phyloP scores from a whole-genome alignment of 2,113 vertebrate species.

The Bujurquina vittata region DNA sequence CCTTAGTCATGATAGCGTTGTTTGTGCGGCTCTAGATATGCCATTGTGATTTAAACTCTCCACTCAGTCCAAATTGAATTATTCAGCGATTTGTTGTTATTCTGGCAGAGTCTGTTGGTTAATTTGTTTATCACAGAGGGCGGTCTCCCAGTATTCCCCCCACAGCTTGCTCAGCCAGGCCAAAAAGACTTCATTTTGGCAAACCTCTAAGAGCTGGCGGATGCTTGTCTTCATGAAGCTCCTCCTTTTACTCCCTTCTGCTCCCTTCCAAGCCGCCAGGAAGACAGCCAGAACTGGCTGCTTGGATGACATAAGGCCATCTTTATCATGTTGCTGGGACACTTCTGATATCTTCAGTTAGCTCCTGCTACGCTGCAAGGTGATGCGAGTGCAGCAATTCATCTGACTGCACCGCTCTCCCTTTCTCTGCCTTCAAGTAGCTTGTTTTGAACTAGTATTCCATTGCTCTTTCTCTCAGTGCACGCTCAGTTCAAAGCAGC shows the following conservation, averaged over 20 bases:
- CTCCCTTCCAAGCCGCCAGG: slow-evolving; percentile 15
- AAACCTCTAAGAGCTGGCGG: slow-evolving; percentile 38
- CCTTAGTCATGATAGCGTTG: background rate
- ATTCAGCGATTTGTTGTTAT: slow-evolving; percentile 55
- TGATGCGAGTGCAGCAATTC: background rate
- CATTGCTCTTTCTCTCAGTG: background rate
- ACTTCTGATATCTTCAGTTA: slow-evolving; percentile 10
- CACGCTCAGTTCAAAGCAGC: background rate
- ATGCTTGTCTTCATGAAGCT: slow-evolving; percentile 20
- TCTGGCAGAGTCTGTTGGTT: slow-evolving; percentile 56
- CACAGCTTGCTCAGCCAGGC: slow-evolving; percentile 23
- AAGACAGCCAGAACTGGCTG: slow-evolving; percentile 34
- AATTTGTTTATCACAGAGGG: slow-evolving; percentile 70
- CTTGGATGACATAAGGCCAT: slow-evolving; percentile 34
- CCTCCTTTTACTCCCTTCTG: slow-evolving; percentile 27
- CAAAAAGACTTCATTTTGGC: slow-evolving; percentile 62
- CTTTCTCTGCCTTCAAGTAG: background rate
- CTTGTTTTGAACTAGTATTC: background rate
- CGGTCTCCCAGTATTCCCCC: slow-evolving; percentile 21
- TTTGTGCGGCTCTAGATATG: background rate
- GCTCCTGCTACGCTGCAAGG: slow-evolving; percentile 6
- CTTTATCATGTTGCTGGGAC: slow-evolving; percentile 29
- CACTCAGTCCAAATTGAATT: slow-evolving; percentile 53
- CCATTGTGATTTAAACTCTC: slow-evolving; percentile 38
- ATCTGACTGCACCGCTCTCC: background rate